Percentiles rank a stretch among this genome's conserved stretches.
These are phyloP conservation scores for Elaphurus davidianus DNA, from an alignment of 2,113 vertebrate species.

Conservation along the genomic window DNA sequence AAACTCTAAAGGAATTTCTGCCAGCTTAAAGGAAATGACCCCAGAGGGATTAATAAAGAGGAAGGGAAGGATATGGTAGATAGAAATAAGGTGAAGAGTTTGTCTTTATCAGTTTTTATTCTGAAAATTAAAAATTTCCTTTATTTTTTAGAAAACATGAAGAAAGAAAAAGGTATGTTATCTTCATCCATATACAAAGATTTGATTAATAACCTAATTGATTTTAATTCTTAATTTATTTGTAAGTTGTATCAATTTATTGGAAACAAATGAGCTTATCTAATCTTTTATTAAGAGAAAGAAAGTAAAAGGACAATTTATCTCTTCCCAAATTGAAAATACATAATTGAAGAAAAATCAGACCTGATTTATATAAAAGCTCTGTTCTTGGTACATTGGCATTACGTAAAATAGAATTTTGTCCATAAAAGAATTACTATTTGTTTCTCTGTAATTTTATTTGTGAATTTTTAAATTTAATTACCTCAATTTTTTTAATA, in stretches of 20 bases:
- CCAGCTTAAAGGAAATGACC: neutral
- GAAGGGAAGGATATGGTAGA: neutral
- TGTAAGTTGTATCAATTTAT: neutral
- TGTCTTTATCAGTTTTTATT: neutral
- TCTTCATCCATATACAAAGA: neutral
- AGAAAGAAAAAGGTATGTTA: neutral
- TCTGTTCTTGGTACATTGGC: neutral
- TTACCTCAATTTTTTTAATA: neutral
- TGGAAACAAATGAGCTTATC: neutral
- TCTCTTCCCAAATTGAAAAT: neutral
- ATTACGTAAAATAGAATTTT: neutral
- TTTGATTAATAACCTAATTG: neutral
- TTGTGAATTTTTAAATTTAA: neutral
- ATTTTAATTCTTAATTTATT: neutral
- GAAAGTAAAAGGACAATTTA: neutral
- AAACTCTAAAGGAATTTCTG: neutral
- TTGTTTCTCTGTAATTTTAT: neutral
- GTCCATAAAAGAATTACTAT: neutral
- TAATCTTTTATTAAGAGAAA: neutral
- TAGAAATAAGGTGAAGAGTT: neutral
- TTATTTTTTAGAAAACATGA: neutral
- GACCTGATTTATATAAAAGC: neutral
- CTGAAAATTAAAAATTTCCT: neutral
- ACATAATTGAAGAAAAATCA: neutral
- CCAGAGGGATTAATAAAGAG: neutral